Evolutionary conservation across 2,113 vertebrate genomes (phyloP), one percentile per base, ranked within the genome.

Genomic region (Bucco capensis): DNA sequence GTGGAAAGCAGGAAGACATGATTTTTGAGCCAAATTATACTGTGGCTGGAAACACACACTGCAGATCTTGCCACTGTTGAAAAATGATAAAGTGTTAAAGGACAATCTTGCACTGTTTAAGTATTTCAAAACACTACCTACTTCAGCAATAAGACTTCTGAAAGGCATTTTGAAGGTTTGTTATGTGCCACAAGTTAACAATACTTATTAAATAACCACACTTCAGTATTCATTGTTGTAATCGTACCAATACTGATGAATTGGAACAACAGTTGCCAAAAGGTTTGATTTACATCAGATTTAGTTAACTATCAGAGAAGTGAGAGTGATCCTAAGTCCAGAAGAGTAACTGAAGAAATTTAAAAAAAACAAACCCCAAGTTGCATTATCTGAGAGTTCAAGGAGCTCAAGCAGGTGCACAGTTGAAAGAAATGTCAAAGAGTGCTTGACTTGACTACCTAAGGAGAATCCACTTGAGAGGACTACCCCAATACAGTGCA

Each of bases 1-100:
- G 35, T 31, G 46, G 7, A 67, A 89, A 73, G 76, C 46, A 79
- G 69, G 66, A 95, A 92, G 76, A 70, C 35, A 21, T 14, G 12
- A 72, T 60, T 83, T 60, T 7, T 38, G 30, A 90, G 57, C 71
- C 80, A 35, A 82, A n/a, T 54, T 47, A 30, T 1, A 21, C 10
- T 38, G 46, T 13, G 4, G 49, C 80, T 67, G 42, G 90, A 93
- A 84, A 89, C 12, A 77, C 1, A 6, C 28, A 56, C 30, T 81
- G 72, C 69, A 80, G 88, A 88, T 73, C 61, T 28, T 62, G 33
- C 50, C 47, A 86, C 77, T 84, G 91, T 47, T 78, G 58, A 90
- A 88, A 88, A 86, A 40, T 79, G 83, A 90, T 69, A 71, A 78
- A 88, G 49, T 14, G 31, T 80, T 83, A 93, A 80, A 91, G 69